phyloP scores from a whole-genome alignment of 2,888 invertebrate species.

The Drosophila conformis region DNA sequence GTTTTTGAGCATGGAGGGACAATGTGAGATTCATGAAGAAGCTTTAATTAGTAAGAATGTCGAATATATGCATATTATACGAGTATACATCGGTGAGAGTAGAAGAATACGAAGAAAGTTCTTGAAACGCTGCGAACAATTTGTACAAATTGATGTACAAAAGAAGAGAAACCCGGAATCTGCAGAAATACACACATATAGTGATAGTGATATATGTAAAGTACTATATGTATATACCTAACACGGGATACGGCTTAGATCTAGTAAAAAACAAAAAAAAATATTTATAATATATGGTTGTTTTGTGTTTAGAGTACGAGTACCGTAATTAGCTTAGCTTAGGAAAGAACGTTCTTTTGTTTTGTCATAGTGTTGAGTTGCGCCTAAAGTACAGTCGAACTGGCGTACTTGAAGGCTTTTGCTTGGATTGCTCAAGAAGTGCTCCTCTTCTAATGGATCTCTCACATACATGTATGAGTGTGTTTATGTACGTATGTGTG shows the following conservation, averaged over 20 bases:
- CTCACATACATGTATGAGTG: background rate
- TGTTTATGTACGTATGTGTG: slow-evolving; percentile 13
- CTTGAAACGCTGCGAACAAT: slow-evolving; percentile 26
- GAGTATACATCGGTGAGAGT: slow-evolving; percentile 28
- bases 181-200: slow-evolving; percentile 29
- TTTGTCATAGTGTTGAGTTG: slow-evolving; percentile 52
- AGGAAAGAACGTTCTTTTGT: slow-evolving; percentile 56
- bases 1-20: slow-evolving; percentile 79
- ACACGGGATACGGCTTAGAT: slow-evolving; percentile 51
- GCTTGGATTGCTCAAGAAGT: slow-evolving; percentile 16
- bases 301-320: slow-evolving; percentile 54
- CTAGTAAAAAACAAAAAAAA: slow-evolving; percentile 63
- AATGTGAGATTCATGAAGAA: slow-evolving; percentile 77
- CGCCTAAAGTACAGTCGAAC: slow-evolving; percentile 25
- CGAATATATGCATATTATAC: slow-evolving; percentile 29
- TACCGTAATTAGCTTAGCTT: slow-evolving; percentile 69
- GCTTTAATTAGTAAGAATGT: slow-evolving; percentile 55
- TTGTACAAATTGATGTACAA: slow-evolving; percentile 44
- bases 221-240: slow-evolving; percentile 21
- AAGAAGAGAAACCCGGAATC: slow-evolving; percentile 12
- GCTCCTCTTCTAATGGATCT: slow-evolving; percentile 16
- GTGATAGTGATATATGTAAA: slow-evolving; percentile 8
- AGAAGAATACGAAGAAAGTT: slow-evolving; percentile 16
- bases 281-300: slow-evolving; percentile 43
- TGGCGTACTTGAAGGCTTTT: slow-evolving; percentile 23